These are phyloP conservation scores for Pristionchus pacificus DNA, from an alignment of 1,140 invertebrate genomes.

Conservation along the genomic window DNA sequence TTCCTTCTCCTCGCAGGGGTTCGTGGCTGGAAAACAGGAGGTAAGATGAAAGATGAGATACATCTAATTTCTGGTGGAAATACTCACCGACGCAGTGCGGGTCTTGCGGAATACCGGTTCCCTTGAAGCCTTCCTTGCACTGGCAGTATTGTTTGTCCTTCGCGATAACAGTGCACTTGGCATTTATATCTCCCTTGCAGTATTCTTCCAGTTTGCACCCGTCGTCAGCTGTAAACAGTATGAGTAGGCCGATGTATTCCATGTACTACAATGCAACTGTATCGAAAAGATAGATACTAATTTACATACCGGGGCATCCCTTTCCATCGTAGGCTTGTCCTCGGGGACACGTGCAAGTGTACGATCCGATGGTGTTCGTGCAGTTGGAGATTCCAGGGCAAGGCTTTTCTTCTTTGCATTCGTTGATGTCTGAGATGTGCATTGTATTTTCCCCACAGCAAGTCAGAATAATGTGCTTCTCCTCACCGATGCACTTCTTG, in stretches of 20 bases:
- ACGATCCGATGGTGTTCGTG: not conserved
- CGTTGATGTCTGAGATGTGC: not conserved
- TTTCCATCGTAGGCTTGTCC: not conserved
- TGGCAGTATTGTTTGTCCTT: not conserved
- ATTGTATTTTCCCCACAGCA: too few species aligned
- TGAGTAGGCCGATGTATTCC: too few species aligned
- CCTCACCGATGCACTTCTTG: not conserved
- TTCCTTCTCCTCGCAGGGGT: not conserved
- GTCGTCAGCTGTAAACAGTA: too few species aligned
- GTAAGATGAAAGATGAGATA: too few species aligned
- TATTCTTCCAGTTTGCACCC: not conserved
- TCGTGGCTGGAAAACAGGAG: not conserved
- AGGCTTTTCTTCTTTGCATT: not conserved
- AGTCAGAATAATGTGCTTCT: not conserved
- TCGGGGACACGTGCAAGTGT: not conserved
- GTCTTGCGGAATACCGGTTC: not conserved
- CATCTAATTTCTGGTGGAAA: not conserved
- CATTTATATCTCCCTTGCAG: not conserved
- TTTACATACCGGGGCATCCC: too few species aligned
- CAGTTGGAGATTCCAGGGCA: not conserved
- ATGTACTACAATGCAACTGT: too few species aligned
- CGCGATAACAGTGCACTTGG: not conserved
- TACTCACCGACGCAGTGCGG: not conserved
- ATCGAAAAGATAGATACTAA: too few species aligned
- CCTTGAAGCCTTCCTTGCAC: not conserved